These are phyloP conservation scores for Eupleurogrammus muticus DNA, from an alignment of 2,797 vertebrate species.

Conservation along the genomic window DNA sequence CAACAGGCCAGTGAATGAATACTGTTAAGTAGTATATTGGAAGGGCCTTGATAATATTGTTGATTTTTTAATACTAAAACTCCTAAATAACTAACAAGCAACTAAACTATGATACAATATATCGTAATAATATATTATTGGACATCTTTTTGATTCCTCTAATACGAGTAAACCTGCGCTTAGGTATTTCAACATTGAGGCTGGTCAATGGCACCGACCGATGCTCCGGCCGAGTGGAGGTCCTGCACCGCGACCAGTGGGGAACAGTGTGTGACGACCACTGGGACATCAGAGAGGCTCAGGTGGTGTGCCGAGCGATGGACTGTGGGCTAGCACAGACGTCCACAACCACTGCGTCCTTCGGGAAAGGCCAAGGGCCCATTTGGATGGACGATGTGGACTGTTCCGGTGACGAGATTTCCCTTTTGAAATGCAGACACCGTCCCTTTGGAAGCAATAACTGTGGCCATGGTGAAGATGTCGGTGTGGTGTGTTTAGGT, in stretches of 20 bases:
- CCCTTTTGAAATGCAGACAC: slow-evolving; percentile 64
- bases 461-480: slow-evolving; percentile 76
- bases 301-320: slow-evolving; percentile 59
- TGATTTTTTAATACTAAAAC: no score
- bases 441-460: slow-evolving; percentile 62
- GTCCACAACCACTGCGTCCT: slow-evolving; percentile 59
- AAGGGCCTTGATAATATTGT: no score
- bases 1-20: no score
- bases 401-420: slow-evolving; percentile 66
- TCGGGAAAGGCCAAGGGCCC: slow-evolving; percentile 72
- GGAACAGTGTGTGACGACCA: slow-evolving; percentile 78
- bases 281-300: slow-evolving; percentile 69
- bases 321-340: slow-evolving; percentile 70
- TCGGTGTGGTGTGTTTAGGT: slow-evolving; percentile 78
- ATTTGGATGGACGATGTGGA: slow-evolving; percentile 79
- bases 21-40: no score
- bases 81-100: no score
- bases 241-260: slow-evolving; percentile 66
- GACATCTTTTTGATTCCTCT: not conserved
- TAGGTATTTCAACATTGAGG: slow-evolving; percentile 48
- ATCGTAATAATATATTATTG: slow-evolving; percentile 7
- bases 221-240: slow-evolving; percentile 76
- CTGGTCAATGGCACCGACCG: slow-evolving; percentile 67
- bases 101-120: no score
- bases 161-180: not conserved